These are phyloP conservation scores for Pycnonotus jocosus DNA, from an alignment of 2,113 vertebrate genomes.

Conservation along the genomic window DNA sequence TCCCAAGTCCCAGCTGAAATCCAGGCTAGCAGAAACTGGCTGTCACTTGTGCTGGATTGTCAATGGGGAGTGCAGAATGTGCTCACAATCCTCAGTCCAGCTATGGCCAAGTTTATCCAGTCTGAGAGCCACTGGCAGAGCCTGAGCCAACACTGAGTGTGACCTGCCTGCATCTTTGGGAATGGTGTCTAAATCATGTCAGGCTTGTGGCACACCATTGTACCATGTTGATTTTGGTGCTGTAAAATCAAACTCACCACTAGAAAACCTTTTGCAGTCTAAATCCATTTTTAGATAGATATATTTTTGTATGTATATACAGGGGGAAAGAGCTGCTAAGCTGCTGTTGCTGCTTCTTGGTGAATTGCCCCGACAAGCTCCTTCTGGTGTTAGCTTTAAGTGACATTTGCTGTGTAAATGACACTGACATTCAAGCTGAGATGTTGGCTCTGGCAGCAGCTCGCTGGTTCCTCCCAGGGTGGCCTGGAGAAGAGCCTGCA, in stretches of 20 bases:
- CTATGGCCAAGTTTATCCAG: background rate
- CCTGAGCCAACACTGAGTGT: rapidly evolving
- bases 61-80: background rate
- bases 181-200: background rate
- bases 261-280: background rate
- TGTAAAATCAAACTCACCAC: background rate
- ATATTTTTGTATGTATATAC: background rate
- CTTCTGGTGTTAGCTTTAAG: slow-evolving; percentile 44
- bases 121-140: background rate
- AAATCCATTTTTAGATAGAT: background rate
- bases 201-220: background rate
- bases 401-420: slow-evolving; percentile 66
- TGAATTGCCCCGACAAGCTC: slow-evolving; percentile 31
- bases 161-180: background rate
- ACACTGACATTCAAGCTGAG: slow-evolving; percentile 51
- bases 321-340: background rate
- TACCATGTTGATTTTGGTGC: background rate
- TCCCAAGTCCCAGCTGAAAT: background rate
- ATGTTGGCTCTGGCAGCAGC: background rate
- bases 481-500: background rate
- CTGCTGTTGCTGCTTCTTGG: background rate
- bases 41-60: background rate
- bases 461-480: background rate
- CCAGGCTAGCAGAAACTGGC: background rate
- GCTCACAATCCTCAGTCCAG: background rate